phyloP scores from a whole-genome alignment of 2,113 vertebrate species.

The Ancistrus triradiatus region DNA sequence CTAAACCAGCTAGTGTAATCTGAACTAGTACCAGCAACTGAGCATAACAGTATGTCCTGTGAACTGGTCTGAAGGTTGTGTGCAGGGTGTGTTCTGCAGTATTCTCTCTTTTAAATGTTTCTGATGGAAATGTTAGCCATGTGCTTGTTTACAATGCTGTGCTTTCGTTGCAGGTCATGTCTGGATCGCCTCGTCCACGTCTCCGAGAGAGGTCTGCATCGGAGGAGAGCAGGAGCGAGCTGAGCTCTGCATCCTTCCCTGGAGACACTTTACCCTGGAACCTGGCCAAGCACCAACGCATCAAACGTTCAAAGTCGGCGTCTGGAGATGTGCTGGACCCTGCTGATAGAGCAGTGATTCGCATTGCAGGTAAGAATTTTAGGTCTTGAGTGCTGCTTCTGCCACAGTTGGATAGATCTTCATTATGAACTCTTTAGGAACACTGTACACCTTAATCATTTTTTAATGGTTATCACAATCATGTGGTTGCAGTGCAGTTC shows the following conservation, averaged over 20 bases:
- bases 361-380: slow-evolving; percentile 79
- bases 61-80: too few relatives aligned
- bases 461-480: too few relatives aligned
- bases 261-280: slow-evolving; percentile 96
- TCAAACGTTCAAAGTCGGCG: slow-evolving; percentile 75
- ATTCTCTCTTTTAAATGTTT: too few relatives aligned
- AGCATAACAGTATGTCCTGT: too few relatives aligned
- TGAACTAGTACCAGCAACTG: too few relatives aligned
- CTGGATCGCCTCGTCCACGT: slow-evolving; percentile 43
- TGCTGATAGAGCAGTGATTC: slow-evolving; percentile 82
- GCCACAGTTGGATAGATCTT: too few relatives aligned
- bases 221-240: slow-evolving; percentile 70
- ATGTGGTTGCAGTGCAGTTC: too few relatives aligned
- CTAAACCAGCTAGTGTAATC: too few relatives aligned
- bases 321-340: slow-evolving; percentile 82
- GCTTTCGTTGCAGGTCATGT: slow-evolving; percentile 58
- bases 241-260: slow-evolving; percentile 61
- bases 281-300: slow-evolving; percentile 82
- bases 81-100: too few relatives aligned
- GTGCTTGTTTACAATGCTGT: background rate
- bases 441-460: too few relatives aligned
- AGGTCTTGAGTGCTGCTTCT: background rate
- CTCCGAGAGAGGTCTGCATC: slow-evolving; percentile 64
- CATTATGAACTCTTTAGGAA: too few relatives aligned
- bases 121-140: too few relatives aligned